Conservation (phyloP, 2,888 invertebrate species). For the Apocheima hispidaria region DNA sequence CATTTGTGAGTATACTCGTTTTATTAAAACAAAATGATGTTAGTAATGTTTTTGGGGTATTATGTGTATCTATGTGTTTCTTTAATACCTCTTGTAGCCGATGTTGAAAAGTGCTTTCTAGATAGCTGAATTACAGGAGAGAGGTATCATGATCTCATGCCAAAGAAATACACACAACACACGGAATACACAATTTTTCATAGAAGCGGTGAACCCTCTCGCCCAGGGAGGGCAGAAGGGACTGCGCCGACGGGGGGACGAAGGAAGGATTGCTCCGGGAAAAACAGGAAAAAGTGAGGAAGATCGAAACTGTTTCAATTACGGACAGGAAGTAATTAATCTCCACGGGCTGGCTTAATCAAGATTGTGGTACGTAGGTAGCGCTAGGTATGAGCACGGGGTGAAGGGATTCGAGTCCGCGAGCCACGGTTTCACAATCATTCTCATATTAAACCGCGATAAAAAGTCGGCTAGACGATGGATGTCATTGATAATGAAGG, state of each 20-base stretch:
- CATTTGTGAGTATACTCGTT: too few relatives aligned
- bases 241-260: slow-evolving; percentile 1
- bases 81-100: too few relatives aligned
- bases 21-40: too few relatives aligned
- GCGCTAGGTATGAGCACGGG: slow-evolving; percentile 1
- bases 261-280: slow-evolving; percentile 16
- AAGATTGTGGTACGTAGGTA: slow-evolving; percentile 10
- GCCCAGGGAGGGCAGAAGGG: not conserved
- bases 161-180: not conserved
- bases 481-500: too few relatives aligned
- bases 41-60: too few relatives aligned
- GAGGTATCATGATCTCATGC: too few relatives aligned
- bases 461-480: too few relatives aligned
- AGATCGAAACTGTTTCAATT: slow-evolving; percentile 35
- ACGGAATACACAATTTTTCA: not conserved
- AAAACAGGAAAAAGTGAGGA: slow-evolving; percentile 24
- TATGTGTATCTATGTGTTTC: too few relatives aligned
- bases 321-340: slow-evolving; percentile 31
- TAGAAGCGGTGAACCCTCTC: not conserved
- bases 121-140: too few relatives aligned
- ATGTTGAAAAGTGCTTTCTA: too few relatives aligned
- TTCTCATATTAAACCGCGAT: not conserved
- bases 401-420: slow-evolving; percentile 2
- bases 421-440: not conserved
- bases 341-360: slow-evolving; percentile 20